Evolutionary conservation across 2,113 vertebrate genomes (phyloP), one percentile per base, ranked within the genome.

Genomic region (Podarcis raffonei): DNA sequence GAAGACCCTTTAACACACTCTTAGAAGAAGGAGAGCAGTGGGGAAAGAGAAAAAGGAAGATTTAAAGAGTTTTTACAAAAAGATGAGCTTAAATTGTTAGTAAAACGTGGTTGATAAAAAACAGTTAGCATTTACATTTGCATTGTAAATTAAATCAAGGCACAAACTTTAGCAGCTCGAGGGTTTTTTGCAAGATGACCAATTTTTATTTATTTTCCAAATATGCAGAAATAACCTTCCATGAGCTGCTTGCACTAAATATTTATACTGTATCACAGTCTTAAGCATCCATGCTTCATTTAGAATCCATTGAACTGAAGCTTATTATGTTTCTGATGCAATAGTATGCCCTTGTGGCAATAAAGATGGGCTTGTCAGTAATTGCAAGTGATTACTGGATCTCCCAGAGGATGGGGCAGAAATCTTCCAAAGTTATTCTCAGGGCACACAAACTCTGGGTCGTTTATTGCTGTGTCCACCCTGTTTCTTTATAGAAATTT

Each of bases 381-480:
- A 6, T 16, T 65, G 37, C 11, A 3, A 2, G 0, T 0, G 2
- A 2, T 25, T 37, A 0, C 0, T 2, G 1, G 3, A 75, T 57
- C 84, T 39, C 2, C 53, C 15, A 30, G 0, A 22, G 42, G 37
- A 53, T 30, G 59, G n/a, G 6, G 2, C 32, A 3, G 15, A 27
- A 57, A 82, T 6, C 0, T 68, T 0, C 27, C 83, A 9, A n/a
- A 22, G 16, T 69, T 89, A 6, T 71, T 42, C 66, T 79, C 48
- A n/a, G 65, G 48, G 37, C 5, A 3, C 30, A 0, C 37, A 35
- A 53, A 35, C 25, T 5, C 1, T 13, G 74, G 18, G 1, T 66
- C 4, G 7, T 35, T 48, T 22, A 16, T 16, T 68, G 37, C 18
- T n/a, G 11, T 30, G 12, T 57, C 30, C 4, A 2, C 16, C 3